Base-by-base conservation (phyloP, 2,888 invertebrate species). In the Azorinus chamasolen region DNA sequence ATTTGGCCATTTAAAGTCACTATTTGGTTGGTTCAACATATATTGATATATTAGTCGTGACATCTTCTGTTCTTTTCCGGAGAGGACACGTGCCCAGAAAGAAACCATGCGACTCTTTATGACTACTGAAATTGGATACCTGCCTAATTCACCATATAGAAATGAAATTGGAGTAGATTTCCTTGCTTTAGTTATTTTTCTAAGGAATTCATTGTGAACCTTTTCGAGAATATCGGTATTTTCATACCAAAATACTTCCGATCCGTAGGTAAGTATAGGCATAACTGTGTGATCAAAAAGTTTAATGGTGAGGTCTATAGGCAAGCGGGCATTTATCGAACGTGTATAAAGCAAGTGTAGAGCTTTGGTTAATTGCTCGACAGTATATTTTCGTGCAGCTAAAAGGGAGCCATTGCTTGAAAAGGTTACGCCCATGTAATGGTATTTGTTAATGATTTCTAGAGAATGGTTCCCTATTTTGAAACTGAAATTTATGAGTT, bases 191-290 rank as follows among this genome's bases (percentile, higher is more conserved):
- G 50, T 22, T 20, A 61, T 61, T 5, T 46, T 10, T 54, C 55
- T 68, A n/a, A 61, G 16, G 24, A 61, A 59, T 59, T 59, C 46
- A 12, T 46, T 18, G 16, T 68, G 61, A 32, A 68, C 39, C 14
- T 18, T 68, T 68, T 68, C 68, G 16, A 68, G 18, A 14, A 41
- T 25, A 37, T 53, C 37, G 27, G 16, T 16, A 27, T 43, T 41
- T 22, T 45, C 53, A 61, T 24, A 20, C 18, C 68, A 59, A 48
- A 51, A 57, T 32, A 18, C 51, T 50, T 45, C 43, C 24, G 54
- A 48, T 16, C 58, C 68, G 27, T 68, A 68, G n/a, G 41, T 24
- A 18, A 65, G 39, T 32, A 65, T 53, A 8, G 65, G 65, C 46
- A 50, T 43, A 18, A 65, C 51, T 16, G 46, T 46, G 32, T 65